phyloP scores from a whole-genome alignment of 2,797 vertebrate genomes.

The Chloroceryle amazona region DNA sequence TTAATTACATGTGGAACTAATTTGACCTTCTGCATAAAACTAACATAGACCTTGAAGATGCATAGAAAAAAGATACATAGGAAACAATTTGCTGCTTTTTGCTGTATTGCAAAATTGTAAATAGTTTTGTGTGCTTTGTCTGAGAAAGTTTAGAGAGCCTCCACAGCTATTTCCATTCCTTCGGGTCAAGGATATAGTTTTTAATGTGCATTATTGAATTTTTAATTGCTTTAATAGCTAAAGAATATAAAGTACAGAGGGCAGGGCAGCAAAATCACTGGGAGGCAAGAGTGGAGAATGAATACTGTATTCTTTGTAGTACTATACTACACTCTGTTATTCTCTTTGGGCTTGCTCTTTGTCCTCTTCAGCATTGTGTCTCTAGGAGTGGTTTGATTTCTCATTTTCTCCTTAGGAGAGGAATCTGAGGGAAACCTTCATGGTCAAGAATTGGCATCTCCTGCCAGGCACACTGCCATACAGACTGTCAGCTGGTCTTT shows the following conservation, averaged over 20 bases:
- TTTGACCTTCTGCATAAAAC: constrained; percentile 22
- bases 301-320: constrained; percentile 47
- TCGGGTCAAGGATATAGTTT: neutral
- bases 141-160: constrained; percentile 17
- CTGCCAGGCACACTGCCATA: accelerated
- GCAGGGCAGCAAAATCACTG: constrained; percentile 32
- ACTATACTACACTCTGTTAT: neutral
- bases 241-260: constrained; percentile 40
- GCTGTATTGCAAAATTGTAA: constrained; percentile 25
- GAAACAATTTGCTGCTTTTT: constrained; percentile 41
- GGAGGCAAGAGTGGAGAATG: constrained; percentile 24
- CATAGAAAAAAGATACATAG: constrained; percentile 31
- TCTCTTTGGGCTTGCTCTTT: constrained; percentile 6
- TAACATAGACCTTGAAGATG: constrained; percentile 10
- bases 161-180: constrained; percentile 42
- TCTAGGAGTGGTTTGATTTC: neutral
- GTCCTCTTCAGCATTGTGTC: neutral
- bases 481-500: neutral
- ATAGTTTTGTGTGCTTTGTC: constrained; percentile 25
- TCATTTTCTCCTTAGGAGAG: neutral
- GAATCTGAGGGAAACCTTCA: neutral
- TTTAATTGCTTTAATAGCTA: constrained; percentile 47
- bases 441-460: neutral
- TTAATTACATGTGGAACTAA: constrained; percentile 29
- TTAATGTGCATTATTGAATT: constrained; percentile 33